Base-by-base conservation (phyloP, 2,888 invertebrate species). In the Pyrgus malvae region DNA sequence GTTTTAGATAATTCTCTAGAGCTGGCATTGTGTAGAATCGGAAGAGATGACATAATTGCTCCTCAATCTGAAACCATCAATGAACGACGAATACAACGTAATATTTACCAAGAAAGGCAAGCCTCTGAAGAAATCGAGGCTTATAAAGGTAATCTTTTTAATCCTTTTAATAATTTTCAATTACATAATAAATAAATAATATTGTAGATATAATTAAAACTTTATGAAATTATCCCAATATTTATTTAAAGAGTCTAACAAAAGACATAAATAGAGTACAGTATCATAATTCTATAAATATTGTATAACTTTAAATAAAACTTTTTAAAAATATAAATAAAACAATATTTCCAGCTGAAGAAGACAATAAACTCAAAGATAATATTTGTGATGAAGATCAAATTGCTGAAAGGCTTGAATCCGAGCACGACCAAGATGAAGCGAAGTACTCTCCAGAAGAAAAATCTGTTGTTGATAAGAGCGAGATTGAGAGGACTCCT, bases 41-140 rank as follows among this genome's bases (percentile, higher is more conserved):
- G 96, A 54, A 92, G 98, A 66, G 97, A 97, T 71, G 98, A 98
- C 78, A 97, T 98, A 48, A 95, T 98, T 67, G 94, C 95, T 62
- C 95, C 96, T 67, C 97, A 96, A 80, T 94, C 95, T 64, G 94
- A 92, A 60, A 82, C 91, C 27, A 92, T 91, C 11, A 91, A 91
- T 61, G 91, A 90, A 61, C 68, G 90, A 35, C 76, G 91, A 6
- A 91, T 91, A n/a, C 87, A 86, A 67, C 76, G 91, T 1, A 91
- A 91, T 38, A 91, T 91, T 37, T 91, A 91, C 58, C 91, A 91
- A 63, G 91, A 91, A 57, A 76, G 90, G 54, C 91, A 91, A 60
- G 91, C 87, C 50, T 90, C 90, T 9, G 91, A 91, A 67, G 91
- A 91, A 72, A 90, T 91, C 35, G 90, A 91, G 61, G 88, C 90